Evolutionary conservation across 1,140 invertebrate species (phyloP), one percentile per base, ranked within the genome.

Genomic region (Macrosteles quadrilineatus): DNA sequence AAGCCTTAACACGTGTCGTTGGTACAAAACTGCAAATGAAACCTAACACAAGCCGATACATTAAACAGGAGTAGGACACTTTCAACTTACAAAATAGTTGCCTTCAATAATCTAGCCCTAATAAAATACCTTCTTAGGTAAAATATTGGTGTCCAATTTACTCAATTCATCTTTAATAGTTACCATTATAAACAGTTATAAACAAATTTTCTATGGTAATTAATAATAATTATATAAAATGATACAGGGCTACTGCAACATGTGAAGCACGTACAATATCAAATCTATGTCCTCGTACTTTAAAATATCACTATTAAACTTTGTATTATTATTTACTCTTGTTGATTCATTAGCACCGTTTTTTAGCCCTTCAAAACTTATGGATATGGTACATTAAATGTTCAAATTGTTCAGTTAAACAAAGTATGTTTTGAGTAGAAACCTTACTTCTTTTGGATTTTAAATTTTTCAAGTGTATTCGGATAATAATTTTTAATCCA

Each of bases 71-170:
- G 21, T 17, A 50, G 21, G 14, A 50, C 21, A 50, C 32, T 36
- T 36, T 36, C 14, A 14, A 36, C 4, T 36, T 36, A 36, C 32
- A 50, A 50, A 50, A 50, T 50, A 50, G 47, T 19, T 50, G 47
- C 47, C 47, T 50, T 21, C 47, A 50, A 50, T 50, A 50, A 50
- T 50, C 47, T 50, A 50, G 47, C 47, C 47, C 47, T 50, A 50
- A 50, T 50, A 50, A 50, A 50, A 50, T 19, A 19, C 47, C 47
- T 3, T 50, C 2, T 50, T 50, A 21, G 14, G 14, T 50, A 17
- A 50, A 50, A 17, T 50, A 50, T 50, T 50, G 47, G 47, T 50
- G 47, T 50, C 47, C 4, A 50, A 50, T 50, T 50, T 50, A 9
- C 47, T 9, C 47, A 17, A 6, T 19, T 50, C 4, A 19, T 19